These are phyloP conservation scores for Mesochorus sp. DNA, from an alignment of 2,888 invertebrate genomes.

Conservation along the genomic window DNA sequence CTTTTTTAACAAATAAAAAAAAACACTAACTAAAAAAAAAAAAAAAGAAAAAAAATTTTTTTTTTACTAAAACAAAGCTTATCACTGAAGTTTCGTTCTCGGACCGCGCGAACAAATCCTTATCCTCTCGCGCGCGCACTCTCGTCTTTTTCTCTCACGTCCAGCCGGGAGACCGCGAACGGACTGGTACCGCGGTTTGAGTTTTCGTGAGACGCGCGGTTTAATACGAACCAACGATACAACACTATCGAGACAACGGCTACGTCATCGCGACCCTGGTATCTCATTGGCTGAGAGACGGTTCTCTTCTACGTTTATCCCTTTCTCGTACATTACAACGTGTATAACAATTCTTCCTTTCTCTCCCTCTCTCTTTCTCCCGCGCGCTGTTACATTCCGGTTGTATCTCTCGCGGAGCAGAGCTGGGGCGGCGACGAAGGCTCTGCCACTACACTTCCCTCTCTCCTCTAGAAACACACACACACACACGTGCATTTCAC, in stretches of 20 bases:
- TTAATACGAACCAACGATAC: constrained; percentile 48
- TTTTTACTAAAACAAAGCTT: no score
- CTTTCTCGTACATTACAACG: constrained; percentile 21
- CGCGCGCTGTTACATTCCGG: constrained; percentile 53
- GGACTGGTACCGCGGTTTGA: constrained; percentile 77
- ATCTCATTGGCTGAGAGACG: constrained; percentile 74
- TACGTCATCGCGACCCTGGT: constrained; percentile 75
- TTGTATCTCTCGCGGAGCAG: constrained; percentile 26
- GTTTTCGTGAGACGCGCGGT: constrained; percentile 75
- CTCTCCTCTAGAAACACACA: constrained; percentile 28
- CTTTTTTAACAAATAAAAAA: constrained; percentile 9
- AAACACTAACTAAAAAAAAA: constrained; percentile 54
- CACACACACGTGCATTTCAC: constrained; percentile 31
- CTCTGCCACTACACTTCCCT: constrained; percentile 32
- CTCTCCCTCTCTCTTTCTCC: constrained; percentile 65
- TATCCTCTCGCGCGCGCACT: constrained; percentile 16
- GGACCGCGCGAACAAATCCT: constrained; percentile 4
- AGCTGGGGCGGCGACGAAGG: constrained; percentile 1
- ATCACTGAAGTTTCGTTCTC: constrained; percentile 2
- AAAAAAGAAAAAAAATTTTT: no score
- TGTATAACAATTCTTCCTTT: constrained; percentile 56
- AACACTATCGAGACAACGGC: constrained; percentile 71
- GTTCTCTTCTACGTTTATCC: constrained; percentile 63
- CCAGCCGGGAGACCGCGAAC: constrained; percentile 80
- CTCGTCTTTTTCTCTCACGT: constrained; percentile 66